Percentiles rank a stretch among this genome's conserved stretches.
phyloP scores from a whole-genome alignment of 2,797 vertebrate genomes.

The Microctenopoma steveboyesi region DNA sequence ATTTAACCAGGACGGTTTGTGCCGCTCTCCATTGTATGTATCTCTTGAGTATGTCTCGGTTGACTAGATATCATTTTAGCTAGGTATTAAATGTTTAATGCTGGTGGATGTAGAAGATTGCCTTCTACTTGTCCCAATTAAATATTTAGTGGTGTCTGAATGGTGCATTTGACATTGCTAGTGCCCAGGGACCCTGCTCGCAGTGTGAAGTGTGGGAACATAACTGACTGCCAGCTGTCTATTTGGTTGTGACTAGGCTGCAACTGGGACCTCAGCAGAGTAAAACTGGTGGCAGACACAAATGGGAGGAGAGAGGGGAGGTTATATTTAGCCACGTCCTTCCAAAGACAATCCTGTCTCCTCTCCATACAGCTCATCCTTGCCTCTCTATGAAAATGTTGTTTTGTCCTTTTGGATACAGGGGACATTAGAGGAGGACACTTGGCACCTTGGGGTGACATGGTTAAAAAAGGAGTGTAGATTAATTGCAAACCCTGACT shows the following conservation, averaged over 20 bases:
- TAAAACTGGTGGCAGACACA: conserved; percentile 57
- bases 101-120: conserved; percentile 79
- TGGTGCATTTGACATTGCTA: conserved; percentile 75
- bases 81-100: conserved; percentile 83
- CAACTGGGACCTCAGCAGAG: conserved; percentile 60
- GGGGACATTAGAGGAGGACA: conserved; percentile 46
- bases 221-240: conserved; percentile 76
- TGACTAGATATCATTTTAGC: conserved; percentile 74
- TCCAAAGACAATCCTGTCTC: conserved; percentile 52
- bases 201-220: conserved; percentile 60
- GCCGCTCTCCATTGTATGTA: conserved; percentile 32
- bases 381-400: conserved; percentile 44
- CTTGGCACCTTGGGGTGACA: conserved; percentile 15
- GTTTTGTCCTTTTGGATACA: conserved; percentile 60
- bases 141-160: conserved; percentile 82
- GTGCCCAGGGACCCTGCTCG: conserved; percentile 71
- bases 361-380: conserved; percentile 28
- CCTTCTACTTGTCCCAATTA: conserved; percentile 82
- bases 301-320: conserved; percentile 60
- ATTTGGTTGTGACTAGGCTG: conserved; percentile 53
- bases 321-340: conserved; percentile 78
- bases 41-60: conserved; percentile 61
- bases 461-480: conserved; percentile 31
- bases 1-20: conserved; percentile 54
- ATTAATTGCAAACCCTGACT: conserved; percentile 33